phyloP scores from a whole-genome alignment of 2,888 invertebrate genomes.

The Chrysolina oricalcia region DNA sequence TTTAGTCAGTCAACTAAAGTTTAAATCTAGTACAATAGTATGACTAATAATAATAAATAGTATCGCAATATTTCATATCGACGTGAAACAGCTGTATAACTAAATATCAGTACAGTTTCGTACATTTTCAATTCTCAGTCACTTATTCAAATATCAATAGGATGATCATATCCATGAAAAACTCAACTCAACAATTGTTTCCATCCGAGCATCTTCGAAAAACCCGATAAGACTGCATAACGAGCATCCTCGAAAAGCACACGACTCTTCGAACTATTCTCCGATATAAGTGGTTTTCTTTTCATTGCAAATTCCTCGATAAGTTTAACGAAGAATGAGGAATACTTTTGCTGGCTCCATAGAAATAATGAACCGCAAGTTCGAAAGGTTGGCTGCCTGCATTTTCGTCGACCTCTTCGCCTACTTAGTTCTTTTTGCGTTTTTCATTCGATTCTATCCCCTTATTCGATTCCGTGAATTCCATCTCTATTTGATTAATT shows the following conservation, averaged over 20 bases:
- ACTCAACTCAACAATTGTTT: background rate
- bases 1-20: no score
- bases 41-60: no score
- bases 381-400: constrained; percentile 21
- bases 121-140: background rate
- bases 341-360: constrained; percentile 17
- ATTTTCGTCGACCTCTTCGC: constrained; percentile 20
- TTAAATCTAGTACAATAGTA: no score
- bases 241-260: constrained; percentile 17
- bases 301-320: constrained; percentile 26
- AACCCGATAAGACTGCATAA: background rate
- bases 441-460: constrained; percentile 16
- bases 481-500: constrained; percentile 33
- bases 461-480: constrained; percentile 29
- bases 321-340: constrained; percentile 29
- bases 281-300: constrained; percentile 25
- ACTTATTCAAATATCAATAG: background rate
- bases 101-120: no score
- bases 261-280: constrained; percentile 18
- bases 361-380: constrained; percentile 25
- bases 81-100: no score
- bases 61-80: no score
- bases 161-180: background rate
- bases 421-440: constrained; percentile 10
- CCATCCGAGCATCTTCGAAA: background rate